These are phyloP conservation scores for Agapornis canus DNA, from an alignment of 2,797 vertebrate species.

Conservation along the genomic window DNA sequence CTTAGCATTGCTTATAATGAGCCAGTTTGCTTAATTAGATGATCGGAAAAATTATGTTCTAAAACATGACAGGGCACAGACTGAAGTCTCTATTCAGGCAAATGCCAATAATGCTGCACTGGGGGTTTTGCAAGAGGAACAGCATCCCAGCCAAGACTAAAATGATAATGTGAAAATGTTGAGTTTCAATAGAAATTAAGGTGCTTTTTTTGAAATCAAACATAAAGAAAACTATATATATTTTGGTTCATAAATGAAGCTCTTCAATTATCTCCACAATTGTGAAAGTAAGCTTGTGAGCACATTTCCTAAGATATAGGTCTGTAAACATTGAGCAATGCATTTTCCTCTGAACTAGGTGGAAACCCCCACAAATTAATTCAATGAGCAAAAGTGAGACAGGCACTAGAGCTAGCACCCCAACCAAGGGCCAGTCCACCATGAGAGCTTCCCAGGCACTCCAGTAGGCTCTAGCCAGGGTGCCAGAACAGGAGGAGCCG, in stretches of 20 bases:
- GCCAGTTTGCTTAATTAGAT: slow-evolving; percentile 76
- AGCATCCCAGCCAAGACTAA: neutral
- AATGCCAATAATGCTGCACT: neutral
- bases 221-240: neutral
- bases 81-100: slow-evolving; percentile 6
- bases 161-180: neutral
- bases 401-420: neutral
- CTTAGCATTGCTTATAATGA: slow-evolving; percentile 72
- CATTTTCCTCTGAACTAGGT: neutral
- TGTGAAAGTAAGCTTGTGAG: neutral
- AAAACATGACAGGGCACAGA: slow-evolving; percentile 15
- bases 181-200: neutral
- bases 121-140: neutral
- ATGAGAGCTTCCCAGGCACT: neutral
- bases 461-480: neutral
- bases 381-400: neutral
- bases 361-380: neutral
- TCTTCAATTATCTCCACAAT: neutral
- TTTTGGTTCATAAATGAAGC: neutral
- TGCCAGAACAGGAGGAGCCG: neutral
- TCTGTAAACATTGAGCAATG: neutral
- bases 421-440: neutral
- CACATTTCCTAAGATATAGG: neutral
- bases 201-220: neutral
- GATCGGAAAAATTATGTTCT: slow-evolving; percentile 58